phyloP scores from a whole-genome alignment of 2,888 invertebrate genomes.

The Leucania comma region DNA sequence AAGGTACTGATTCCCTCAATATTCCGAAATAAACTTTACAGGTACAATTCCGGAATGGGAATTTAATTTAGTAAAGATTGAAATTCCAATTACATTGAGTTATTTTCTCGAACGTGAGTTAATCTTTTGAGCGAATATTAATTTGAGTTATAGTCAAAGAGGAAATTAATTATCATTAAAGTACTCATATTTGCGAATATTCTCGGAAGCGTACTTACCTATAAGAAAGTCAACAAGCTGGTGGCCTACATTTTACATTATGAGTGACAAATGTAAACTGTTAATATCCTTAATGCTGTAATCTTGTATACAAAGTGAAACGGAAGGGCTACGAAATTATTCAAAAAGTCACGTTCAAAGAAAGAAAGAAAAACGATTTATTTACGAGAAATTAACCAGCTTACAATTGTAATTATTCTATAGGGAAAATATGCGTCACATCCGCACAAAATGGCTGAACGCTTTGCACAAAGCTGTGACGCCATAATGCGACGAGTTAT shows the following conservation, averaged over 20 bases:
- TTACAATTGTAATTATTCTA: no score
- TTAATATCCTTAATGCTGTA: not conserved
- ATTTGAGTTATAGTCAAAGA: constrained; percentile 43
- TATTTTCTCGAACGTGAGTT: constrained; percentile 43
- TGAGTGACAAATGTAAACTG: not conserved
- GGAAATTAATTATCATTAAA: constrained; percentile 54
- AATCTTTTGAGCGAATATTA: constrained; percentile 54
- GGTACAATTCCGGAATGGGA: constrained; percentile 8
- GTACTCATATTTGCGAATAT: constrained; percentile 22
- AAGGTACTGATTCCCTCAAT: not conserved
- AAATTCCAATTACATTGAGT: constrained; percentile 53
- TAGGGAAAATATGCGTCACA: no score
- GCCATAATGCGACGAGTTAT: no score
- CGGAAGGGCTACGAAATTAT: no score
- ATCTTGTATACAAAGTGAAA: no score
- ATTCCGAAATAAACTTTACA: constrained; percentile 2
- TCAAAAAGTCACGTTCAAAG: no score
- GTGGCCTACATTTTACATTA: not conserved
- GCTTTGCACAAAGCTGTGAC: no score
- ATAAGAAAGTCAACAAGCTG: constrained; percentile 18
- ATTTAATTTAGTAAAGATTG: constrained; percentile 36
- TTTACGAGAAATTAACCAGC: no score
- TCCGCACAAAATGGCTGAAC: no score
- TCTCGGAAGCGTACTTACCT: not conserved
- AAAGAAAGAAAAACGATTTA: no score